phyloP scores from a whole-genome alignment of 1,140 invertebrate genomes.

The Drosophila bipectinata region DNA sequence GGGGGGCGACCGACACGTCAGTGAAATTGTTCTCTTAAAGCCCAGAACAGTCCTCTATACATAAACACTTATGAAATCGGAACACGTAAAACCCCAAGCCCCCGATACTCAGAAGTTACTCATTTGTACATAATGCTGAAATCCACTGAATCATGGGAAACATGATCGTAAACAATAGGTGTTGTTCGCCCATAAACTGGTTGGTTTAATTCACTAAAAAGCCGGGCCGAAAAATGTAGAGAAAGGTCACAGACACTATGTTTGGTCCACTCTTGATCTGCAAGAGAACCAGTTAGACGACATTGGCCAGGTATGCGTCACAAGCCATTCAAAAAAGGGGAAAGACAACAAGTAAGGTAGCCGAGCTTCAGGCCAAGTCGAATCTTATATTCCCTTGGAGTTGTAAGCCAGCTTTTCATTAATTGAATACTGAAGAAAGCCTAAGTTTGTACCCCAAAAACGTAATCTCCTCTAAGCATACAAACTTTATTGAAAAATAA shows the following conservation, averaged over 20 bases:
- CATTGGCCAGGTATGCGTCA: constrained; percentile 33
- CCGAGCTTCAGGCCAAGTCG: not conserved
- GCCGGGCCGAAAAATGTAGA: constrained; percentile 36
- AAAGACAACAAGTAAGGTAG: not conserved
- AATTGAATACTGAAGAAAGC: not conserved
- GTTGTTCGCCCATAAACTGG: constrained; percentile 31
- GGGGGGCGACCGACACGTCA: constrained; percentile 24
- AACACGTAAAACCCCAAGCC: constrained; percentile 19
- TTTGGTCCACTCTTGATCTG: constrained; percentile 21
- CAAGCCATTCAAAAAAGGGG: constrained; percentile 1
- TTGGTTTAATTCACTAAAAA: constrained; percentile 42
- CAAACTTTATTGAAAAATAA: too few species aligned
- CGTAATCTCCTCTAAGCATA: too few species aligned
- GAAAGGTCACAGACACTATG: constrained; percentile 38
- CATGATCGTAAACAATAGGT: constrained; percentile 12
- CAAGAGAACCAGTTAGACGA: constrained; percentile 45
- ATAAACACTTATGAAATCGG: constrained; percentile 26
- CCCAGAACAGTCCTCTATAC: constrained; percentile 28
- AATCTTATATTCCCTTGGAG: not conserved
- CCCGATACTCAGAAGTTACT: constrained; percentile 21
- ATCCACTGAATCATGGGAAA: constrained; percentile 48
- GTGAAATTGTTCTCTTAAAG: constrained; percentile 22
- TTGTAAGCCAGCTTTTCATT: not conserved
- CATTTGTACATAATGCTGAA: constrained; percentile 30
- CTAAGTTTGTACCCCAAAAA: not conserved